Base-by-base conservation (phyloP, 1,140 invertebrate genomes). In the Drosophila orosa region DNA sequence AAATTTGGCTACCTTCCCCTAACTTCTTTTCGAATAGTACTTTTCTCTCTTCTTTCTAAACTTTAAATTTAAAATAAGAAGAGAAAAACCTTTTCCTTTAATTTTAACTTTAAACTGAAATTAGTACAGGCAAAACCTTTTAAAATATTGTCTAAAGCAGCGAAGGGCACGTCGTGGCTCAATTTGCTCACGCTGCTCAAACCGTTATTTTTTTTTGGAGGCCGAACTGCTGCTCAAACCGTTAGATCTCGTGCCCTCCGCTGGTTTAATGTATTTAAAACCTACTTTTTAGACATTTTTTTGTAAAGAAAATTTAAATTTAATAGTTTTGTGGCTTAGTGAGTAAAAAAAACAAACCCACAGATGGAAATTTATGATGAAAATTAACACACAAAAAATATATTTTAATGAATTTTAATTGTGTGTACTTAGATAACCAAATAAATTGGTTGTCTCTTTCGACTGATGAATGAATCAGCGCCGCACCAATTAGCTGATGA, bases 361-460 rank as follows among this genome's bases (percentile, higher is more conserved):
- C 31, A 29, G 44, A 80, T 72, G 52, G 35, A 69, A 78, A 68
- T 65, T 56, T 44, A 75, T 74, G 67, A 56, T 45, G 52, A 47
- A 81, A 81, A 52, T 33, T 9, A 13, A 15, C n/a, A 19, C n/a
- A 13, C 1, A 15, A 25, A 33, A 10, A 5, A 27, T 27, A 29
- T 19, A 19, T 31, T 82, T 82, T 75, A 75, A 85, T 85, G 78
- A 75, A 82, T 85, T 87, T 82, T 82, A 87, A 85, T 85, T 85
- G 82, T 69, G n/a, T 40, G 65, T 50, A 87, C 61, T 85, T 81
- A 75, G 82, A 80, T 86, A 78, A 78, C 52, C 60, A 56, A 74
- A 77, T 85, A 54, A 74, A 78, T 80, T 35, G 66, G 60, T 79
- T 29, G 54, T 62, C 37, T 42, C 58, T 56, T 44, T 45, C 48